phyloP scores from a whole-genome alignment of 1,140 invertebrate species.

The Temnothorax longispinosus region DNA sequence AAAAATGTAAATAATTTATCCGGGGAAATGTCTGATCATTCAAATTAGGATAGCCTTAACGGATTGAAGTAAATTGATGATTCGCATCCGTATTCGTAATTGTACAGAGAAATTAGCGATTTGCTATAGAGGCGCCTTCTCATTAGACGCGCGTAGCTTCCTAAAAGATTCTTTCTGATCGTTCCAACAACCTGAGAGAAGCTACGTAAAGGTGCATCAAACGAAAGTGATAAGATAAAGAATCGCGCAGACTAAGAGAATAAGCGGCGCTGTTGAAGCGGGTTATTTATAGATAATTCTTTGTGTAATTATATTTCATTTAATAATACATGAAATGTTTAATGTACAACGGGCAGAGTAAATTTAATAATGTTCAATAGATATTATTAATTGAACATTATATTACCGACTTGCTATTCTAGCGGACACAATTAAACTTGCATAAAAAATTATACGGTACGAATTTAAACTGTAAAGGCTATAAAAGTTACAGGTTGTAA shows the following conservation, averaged over 20 bases:
- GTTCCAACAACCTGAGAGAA: neutral
- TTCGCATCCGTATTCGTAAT: neutral
- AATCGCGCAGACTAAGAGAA: neutral
- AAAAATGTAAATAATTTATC: neutral
- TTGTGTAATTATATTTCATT: neutral
- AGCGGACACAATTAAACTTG: neutral
- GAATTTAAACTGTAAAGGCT: neutral
- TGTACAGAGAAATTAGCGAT: neutral
- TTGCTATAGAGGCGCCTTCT: neutral
- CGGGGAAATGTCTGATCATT: neutral
- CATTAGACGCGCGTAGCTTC: conserved; percentile 24
- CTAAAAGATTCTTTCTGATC: conserved; percentile 11
- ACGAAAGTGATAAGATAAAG: conserved; percentile 35
- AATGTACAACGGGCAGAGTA: neutral
- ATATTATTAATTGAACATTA: conserved; percentile 16
- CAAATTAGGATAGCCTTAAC: neutral
- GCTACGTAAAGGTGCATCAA: conserved; percentile 24
- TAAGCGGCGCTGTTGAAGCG: neutral
- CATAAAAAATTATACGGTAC: neutral
- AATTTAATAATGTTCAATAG: conserved; percentile 20
- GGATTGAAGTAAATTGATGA: neutral
- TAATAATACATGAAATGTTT: neutral
- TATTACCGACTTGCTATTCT: neutral
- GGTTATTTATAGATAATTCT: conserved; percentile 1
- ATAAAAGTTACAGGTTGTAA: neutral